Evolutionary conservation across 1,140 invertebrate genomes (phyloP), one percentile per base, ranked within the genome.

Genomic region (Drosophila carrolli): DNA sequence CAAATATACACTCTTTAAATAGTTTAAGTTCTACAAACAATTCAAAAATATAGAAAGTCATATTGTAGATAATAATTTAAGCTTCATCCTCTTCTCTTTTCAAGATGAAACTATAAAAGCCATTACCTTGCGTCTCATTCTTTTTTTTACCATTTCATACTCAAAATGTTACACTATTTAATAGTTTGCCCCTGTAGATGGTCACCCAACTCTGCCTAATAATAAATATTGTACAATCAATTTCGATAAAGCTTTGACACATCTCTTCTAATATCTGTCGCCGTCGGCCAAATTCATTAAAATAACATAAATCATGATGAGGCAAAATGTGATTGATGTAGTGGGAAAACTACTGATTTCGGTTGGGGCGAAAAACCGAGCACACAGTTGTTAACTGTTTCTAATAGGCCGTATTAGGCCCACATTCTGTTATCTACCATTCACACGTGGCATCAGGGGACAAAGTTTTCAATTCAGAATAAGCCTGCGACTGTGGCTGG

Each of bases 221-320:
- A 7, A 44, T 56, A 19, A 46, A 38, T 56, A 46, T 29, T 23
- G 10, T 27, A 3, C 41, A 23, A 67, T 68, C 35, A 47, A 38
- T 46, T 46, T 14, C 0, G 7, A 10, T 46, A 13, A 55, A 14
- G 13, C 10, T n/a, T 7, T 5, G 4, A n/a, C 19, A 37, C n/a
- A 29, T 23, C 35, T 6, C 58, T 10, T 23, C 5, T 6, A 50
- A 67, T 65, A 40, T 11, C 0, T 43, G 10, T 35, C 4, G n/a
- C 48, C 43, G 7, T n/a, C n/a, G 63, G 66, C 32, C 2, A 27
- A 70, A 16, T 32, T 38, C 65, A 71, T 71, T 70, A 57, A 70
- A 46, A 16, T 14, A 10, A 10, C 37, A 71, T 56, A 71, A 71
- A 71, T 71, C 50, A 71, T 16, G 13, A 14, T 5, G 5, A 7